A percentile compares a stretch with the other conserved stretches of the same genome.
phyloP scores from a whole-genome alignment of 2,888 invertebrate genomes.

The Andrena hattorfiana region DNA sequence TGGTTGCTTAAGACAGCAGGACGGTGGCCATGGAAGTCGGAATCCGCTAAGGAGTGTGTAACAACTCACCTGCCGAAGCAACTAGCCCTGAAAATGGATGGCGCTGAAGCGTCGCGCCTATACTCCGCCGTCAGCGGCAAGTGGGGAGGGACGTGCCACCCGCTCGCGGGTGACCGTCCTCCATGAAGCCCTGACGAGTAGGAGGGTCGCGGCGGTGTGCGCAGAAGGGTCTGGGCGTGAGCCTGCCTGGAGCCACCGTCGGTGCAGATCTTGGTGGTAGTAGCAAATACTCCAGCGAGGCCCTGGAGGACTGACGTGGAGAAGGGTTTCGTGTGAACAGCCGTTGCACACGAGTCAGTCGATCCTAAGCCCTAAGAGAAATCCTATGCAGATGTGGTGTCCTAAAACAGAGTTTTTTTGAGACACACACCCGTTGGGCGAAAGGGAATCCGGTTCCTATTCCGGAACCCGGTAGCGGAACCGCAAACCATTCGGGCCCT shows the following conservation, averaged over 20 bases:
- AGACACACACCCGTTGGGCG: neutral
- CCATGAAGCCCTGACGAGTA: constrained; percentile 88
- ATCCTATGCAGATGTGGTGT: constrained; percentile 10
- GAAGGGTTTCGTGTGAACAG: constrained; percentile 70
- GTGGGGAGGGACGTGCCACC: too few relatives aligned
- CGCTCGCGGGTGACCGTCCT: too few relatives aligned
- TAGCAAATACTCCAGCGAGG: too few relatives aligned
- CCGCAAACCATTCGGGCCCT: too few relatives aligned
- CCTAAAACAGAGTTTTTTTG: too few relatives aligned
- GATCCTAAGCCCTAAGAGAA: constrained; percentile 86
- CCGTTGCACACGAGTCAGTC: constrained; percentile 87
- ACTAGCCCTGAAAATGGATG: constrained; percentile 90
- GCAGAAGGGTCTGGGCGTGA: constrained; percentile 81
- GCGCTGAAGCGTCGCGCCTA: constrained; percentile 87
- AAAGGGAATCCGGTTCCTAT: neutral
- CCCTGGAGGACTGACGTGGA: too few relatives aligned
- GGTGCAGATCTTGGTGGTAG: neutral
- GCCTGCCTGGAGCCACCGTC: constrained; percentile 71
- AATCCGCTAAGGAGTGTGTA: constrained; percentile 86
- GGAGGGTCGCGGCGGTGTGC: constrained; percentile 79
- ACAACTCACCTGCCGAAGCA: constrained; percentile 88
- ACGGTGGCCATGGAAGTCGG: constrained; percentile 92
- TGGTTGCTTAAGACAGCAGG: constrained; percentile 89
- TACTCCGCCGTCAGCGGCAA: constrained; percentile 86
- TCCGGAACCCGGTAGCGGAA: neutral